Evolutionary conservation across 2,113 vertebrate species (phyloP).

Genomic region (Trinectes maculatus): DNA sequence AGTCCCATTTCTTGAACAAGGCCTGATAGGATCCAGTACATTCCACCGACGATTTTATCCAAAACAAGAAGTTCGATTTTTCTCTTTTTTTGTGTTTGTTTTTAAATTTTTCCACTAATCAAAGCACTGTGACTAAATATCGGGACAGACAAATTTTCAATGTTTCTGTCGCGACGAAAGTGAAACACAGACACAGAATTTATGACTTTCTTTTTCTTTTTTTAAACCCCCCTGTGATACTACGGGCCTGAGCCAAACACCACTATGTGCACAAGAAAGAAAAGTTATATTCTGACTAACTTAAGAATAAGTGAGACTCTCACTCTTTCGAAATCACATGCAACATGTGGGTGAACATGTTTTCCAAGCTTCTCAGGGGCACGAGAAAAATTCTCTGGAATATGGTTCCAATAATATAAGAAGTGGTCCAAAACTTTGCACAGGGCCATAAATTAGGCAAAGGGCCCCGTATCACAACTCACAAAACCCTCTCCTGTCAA

Average conservation of each 20-base stretch:
- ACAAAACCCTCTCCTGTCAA: constrained; percentile 60
- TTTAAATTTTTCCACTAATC: no score
- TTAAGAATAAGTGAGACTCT: constrained; percentile 36
- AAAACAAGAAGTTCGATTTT: constrained; percentile 22
- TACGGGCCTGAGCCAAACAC: constrained; percentile 70
- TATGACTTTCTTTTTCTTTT: constrained; percentile 74
- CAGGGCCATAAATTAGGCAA: constrained; percentile 70
- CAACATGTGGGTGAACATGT: constrained; percentile 64
- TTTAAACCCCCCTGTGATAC: constrained; percentile 75
- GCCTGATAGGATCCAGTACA: constrained; percentile 20
- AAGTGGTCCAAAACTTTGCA: constrained; percentile 70
- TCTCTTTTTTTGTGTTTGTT: no score
- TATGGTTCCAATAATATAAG: constrained; percentile 79
- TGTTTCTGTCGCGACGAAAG: constrained; percentile 18
- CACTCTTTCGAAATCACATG: constrained; percentile 59
- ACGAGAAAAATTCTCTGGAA: constrained; percentile 69
- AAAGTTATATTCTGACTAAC: constrained; percentile 60
- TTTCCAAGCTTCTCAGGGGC: constrained; percentile 66
- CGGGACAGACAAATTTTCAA: constrained; percentile 25
- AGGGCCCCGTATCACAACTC: constrained; percentile 41
- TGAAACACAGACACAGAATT: constrained; percentile 56
- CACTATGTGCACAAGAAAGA: constrained; percentile 67
- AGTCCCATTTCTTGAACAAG: constrained; percentile 22
- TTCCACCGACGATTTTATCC: constrained; percentile 17
- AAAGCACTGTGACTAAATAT: no score